A percentile compares a stretch with the other conserved stretches of the same genome.
Evolutionary conservation across 2,113 vertebrate species (phyloP).

Genomic region (Castor canadensis): DNA sequence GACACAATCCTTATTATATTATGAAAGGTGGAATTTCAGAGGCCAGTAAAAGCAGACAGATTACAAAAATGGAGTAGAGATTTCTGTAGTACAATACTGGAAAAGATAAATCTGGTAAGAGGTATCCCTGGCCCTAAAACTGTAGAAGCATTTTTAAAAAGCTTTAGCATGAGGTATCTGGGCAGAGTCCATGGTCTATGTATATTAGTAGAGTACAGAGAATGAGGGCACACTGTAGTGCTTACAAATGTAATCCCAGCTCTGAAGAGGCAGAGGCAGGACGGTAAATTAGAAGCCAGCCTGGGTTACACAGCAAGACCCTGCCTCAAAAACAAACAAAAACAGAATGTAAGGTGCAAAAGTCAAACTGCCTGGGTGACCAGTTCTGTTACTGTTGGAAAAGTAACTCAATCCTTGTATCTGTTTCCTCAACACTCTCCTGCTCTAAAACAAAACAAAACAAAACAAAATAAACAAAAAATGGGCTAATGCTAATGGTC

Average conservation of each 20-base stretch:
- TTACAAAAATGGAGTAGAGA: background rate
- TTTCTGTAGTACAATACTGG: background rate
- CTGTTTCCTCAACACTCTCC: background rate
- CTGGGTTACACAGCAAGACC: no score
- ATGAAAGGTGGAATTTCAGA: constrained; percentile 22
- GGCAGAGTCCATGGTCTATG: background rate
- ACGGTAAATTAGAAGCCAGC: no score
- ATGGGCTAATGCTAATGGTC: background rate
- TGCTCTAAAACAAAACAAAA: no score
- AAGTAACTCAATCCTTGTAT: background rate
- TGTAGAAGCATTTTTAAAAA: background rate
- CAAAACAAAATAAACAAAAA: no score
- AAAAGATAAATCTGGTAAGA: background rate
- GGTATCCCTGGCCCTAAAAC: background rate
- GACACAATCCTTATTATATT: background rate
- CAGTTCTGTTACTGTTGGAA: background rate
- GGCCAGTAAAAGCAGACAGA: background rate
- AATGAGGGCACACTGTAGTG: background rate
- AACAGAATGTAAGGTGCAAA: background rate
- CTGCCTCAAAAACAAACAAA: no score
- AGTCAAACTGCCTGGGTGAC: background rate
- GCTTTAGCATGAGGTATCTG: background rate
- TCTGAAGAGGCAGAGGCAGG: background rate
- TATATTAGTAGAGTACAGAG: background rate
- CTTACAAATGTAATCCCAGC: background rate